Conservation (phyloP, 37 sponge, comb jelly and placozoan genomes). For the Mnemiopsis leidyi region DNA sequence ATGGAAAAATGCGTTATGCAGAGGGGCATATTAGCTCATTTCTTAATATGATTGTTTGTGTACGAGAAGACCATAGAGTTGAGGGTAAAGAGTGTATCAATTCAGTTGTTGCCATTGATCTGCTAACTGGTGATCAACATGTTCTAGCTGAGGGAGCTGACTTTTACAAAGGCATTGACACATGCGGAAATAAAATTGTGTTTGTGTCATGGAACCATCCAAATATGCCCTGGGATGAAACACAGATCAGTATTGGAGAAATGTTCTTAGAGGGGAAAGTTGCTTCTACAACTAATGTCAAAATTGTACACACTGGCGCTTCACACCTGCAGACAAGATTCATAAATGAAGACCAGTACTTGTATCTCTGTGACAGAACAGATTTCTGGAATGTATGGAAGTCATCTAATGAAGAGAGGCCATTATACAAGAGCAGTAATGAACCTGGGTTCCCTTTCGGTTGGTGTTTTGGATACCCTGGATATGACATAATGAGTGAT, state of each 20-base stretch:
- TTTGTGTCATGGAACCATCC: constrained; percentile 58
- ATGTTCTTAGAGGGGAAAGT: not conserved
- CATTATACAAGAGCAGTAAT: not conserved
- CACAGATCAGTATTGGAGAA: not conserved
- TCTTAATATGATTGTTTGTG: not conserved
- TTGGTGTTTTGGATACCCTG: constrained; percentile 38
- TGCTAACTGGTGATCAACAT: not conserved
- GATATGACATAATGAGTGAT: not conserved
- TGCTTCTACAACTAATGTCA: not conserved
- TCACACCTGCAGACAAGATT: not conserved
- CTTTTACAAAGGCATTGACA: constrained; percentile 13
- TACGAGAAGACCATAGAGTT: constrained; percentile 33
- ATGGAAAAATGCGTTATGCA: not conserved
- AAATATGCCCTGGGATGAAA: constrained; percentile 58
- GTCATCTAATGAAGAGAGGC: not conserved
- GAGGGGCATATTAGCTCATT: not conserved
- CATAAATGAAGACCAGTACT: not conserved
- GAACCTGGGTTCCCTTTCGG: constrained; percentile 46
- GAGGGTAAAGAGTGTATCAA: constrained; percentile 39
- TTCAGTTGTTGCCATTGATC: constrained; percentile 39
- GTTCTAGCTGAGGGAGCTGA: not conserved
- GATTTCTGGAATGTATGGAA: constrained; percentile 60
- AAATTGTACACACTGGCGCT: not conserved
- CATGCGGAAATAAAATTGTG: constrained; percentile 1
- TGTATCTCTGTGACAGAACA: not conserved